Percentiles rank a stretch among this genome's conserved stretches.
phyloP scores from a whole-genome alignment of 1,140 invertebrate genomes.

The Pseudomyrmex flavicornis region DNA sequence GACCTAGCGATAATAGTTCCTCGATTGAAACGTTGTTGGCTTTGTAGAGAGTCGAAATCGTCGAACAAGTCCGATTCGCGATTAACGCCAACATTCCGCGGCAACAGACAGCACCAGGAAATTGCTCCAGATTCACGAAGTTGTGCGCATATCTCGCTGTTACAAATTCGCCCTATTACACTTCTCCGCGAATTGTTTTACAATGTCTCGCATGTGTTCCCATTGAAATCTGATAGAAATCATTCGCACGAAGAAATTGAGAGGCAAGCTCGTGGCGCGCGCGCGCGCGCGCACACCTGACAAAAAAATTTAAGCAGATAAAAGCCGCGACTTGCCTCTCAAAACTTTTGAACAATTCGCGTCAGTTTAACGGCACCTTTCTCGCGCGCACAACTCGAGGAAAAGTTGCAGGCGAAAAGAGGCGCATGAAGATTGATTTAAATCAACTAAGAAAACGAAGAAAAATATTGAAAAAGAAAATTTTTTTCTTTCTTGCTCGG shows the following conservation, averaged over 20 bases:
- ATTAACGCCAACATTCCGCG: conserved; percentile 54
- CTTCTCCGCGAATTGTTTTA: conserved; percentile 6
- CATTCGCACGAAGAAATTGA: not conserved
- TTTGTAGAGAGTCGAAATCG: conserved; percentile 55
- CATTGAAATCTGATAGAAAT: conserved; percentile 25
- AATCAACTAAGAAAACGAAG: too few relatives aligned
- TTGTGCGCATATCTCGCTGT: conserved; percentile 47
- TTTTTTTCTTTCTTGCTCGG: too few relatives aligned
- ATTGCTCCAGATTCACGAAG: conserved; percentile 51
- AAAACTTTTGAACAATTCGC: conserved; percentile 43
- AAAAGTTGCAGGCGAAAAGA: not conserved
- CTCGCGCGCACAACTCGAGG: not conserved
- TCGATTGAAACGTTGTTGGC: conserved; percentile 51
- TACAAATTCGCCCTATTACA: conserved; percentile 39
- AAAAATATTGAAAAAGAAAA: too few relatives aligned
- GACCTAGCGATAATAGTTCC: conserved; percentile 45
- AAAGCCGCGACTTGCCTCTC: conserved; percentile 25
- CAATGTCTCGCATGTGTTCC: not conserved
- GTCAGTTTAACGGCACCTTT: conserved; percentile 5
- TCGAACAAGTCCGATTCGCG: conserved; percentile 55
- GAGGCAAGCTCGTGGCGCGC: not conserved
- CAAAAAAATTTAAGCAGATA: conserved; percentile 20
- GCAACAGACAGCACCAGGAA: conserved; percentile 15
- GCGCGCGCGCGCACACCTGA: too few relatives aligned
- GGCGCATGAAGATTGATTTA: not conserved